Base-by-base conservation (phyloP, 1,140 invertebrate species). In the Conus betulinus region DNA sequence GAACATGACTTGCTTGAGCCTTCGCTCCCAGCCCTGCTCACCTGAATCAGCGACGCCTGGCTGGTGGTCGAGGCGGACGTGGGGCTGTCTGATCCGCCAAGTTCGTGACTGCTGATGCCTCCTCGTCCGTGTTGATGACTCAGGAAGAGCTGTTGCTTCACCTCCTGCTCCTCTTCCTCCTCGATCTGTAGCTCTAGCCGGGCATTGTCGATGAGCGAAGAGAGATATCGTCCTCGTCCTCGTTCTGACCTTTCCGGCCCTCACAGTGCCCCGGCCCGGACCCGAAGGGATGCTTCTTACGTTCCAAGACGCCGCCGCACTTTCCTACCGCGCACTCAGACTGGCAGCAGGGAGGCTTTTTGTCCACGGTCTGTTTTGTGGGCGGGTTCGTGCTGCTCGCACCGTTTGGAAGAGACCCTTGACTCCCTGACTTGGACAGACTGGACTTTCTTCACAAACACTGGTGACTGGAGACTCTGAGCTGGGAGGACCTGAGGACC, bases 151-250 rank as follows among this genome's bases (percentile, higher is more conserved):
- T 87, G 85, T 74, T 87, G 71, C 5, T 87, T 87, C 15, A 57
- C 85, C 71, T 87, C 85, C 74, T 87, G n/a, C 74, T 87, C 85
- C 52, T 87, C 85, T 57, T 87, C 85, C 74, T 87, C 85, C 74
- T 87, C 85, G 20, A 87, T 79, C 74, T 87, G 85, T 52, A 87
- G 67, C 85, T 87, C 85, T 17, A 87, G 51, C 25, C 85, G 20
- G 74, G 85, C 85, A 25, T 55, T 87, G 85, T 87, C 85, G 39
- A 87, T 87, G 39, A 87, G 67, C 20, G 52, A 74, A 23, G 85
- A 23, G 85, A 67, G 23, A 87, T 87, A 25, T 87, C 85, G 74
- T 87, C 85, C 23, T 87, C 85, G n/a, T 87, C 71, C 53, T 87
- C 85, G 10, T 87, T 17, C 25, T n/a, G 51, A 6, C 13, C 15